Base-by-base conservation (phyloP, 2,888 invertebrate genomes). In the Aquatica leii region DNA sequence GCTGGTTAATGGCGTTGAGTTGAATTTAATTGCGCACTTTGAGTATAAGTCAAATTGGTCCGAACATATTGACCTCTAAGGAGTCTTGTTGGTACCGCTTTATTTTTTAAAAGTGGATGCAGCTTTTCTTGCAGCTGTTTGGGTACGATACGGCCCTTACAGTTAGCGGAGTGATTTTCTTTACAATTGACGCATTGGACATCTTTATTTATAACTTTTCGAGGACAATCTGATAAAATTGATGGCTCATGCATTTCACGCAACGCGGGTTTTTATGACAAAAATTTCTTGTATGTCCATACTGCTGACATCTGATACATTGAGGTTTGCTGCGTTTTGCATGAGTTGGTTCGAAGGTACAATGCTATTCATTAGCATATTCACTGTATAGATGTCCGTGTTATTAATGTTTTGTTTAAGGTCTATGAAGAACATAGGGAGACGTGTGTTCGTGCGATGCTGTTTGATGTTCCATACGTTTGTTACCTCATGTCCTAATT, bases 391-490 rank as follows among this genome's bases (percentile, higher is more conserved):
- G 12, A 55, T 55, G 46, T 43, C 55, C 24, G 21, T 55, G 17
- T 55, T 55, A 15, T 55, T 55, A 8, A 1, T 15, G 1, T 43
- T 55, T 46, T n/a, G n/a, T n/a, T n/a, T n/a, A n/a, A n/a, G n/a
- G n/a, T n/a, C n/a, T n/a, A n/a, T n/a, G n/a, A n/a, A 53, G 17
- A 53, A 53, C 40, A 53, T 34, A 24, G 52, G 52, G 12, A 52
- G 17, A 12, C 34, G 35, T 52, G 17, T 41, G 41, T 20, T 41
- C 5, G 48, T 48, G 12, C 54, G 54, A 41, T 15, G 54, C 21
- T 41, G 54, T 20, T 54, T 31, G 9, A 31, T 31, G 9, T 55
- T 55, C 55, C 55, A 55, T 1, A 55, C n/a, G 14, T 55, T 55
- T 24, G 46, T 43, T n/a, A 55, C 46, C 15, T 43, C 17, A 14